Percentiles rank a stretch among this genome's conserved stretches.
Evolutionary conservation across 2,797 vertebrate species (phyloP).

Genomic region (Columba guinea): DNA sequence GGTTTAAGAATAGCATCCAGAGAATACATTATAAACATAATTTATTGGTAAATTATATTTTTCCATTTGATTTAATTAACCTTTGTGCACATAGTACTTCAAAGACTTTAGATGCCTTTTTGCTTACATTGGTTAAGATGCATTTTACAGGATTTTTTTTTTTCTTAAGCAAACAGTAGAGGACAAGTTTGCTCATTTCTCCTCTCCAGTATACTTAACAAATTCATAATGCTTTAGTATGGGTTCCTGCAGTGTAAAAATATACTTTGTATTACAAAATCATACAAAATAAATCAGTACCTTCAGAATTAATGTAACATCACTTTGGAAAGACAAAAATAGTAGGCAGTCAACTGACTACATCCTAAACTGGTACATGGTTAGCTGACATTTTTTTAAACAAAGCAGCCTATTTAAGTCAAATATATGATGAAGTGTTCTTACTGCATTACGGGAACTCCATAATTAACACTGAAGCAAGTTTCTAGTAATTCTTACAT

Average conservation of each 20-base stretch:
- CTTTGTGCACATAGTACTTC: neutral
- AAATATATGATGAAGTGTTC: neutral
- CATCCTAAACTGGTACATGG: neutral
- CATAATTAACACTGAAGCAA: neutral
- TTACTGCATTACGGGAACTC: neutral
- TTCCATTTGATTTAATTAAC: neutral
- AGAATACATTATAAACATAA: neutral
- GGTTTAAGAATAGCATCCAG: constrained; percentile 4
- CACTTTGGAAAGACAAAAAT: constrained; percentile 2
- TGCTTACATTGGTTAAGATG: neutral
- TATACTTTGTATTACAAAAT: neutral
- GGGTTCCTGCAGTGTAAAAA: constrained; percentile 33
- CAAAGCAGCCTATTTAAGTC: constrained; percentile 15
- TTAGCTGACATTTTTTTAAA: neutral
- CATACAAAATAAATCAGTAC: constrained; percentile 36
- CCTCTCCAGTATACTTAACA: neutral
- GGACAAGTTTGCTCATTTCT: neutral
- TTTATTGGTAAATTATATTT: neutral
- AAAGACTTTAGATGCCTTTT: neutral
- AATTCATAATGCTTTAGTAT: neutral
- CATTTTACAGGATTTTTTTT: neutral
- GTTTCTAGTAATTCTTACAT: neutral
- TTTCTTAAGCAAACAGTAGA: neutral
- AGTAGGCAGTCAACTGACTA: neutral
- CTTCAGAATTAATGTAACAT: neutral